phyloP scores from a whole-genome alignment of 2,797 vertebrate genomes.

The Chiroxiphia lanceolata region DNA sequence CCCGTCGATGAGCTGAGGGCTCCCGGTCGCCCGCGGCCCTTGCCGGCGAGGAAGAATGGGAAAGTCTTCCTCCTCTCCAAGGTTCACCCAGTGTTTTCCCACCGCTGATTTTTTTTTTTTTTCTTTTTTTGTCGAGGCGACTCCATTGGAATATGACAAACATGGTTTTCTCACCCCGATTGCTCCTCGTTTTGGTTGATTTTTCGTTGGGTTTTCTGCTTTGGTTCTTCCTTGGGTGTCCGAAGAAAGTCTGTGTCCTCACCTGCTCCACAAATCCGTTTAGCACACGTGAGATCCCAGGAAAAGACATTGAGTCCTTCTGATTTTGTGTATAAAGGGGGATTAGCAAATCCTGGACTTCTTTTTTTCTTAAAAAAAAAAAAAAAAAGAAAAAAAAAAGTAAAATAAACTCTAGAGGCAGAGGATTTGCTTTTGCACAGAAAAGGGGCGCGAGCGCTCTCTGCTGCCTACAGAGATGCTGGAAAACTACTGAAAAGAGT shows the following conservation, averaged over 20 bases:
- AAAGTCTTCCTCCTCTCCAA: background rate
- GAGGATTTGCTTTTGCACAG: conserved; percentile 89
- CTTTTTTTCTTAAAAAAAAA: background rate
- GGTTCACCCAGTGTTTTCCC: background rate
- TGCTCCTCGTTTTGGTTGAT: background rate
- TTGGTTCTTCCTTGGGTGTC: background rate
- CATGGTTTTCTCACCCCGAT: background rate
- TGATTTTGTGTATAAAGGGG: conserved; percentile 18
- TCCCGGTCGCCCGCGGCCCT: background rate
- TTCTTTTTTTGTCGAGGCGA: background rate
- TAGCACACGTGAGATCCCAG: conserved; percentile 56
- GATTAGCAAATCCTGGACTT: conserved; percentile 40
- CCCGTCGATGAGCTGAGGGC: background rate
- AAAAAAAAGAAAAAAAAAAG: background rate
- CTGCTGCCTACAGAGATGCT: conserved; percentile 82
- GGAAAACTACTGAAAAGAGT: conserved; percentile 85
- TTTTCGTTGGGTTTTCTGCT: background rate
- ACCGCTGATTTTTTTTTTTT: background rate
- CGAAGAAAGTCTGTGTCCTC: conserved; percentile 1
- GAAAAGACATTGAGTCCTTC: conserved; percentile 65
- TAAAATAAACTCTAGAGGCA: conserved; percentile 74
- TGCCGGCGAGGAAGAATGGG: background rate
- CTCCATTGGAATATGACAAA: conserved; percentile 27
- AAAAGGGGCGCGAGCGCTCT: conserved; percentile 80
- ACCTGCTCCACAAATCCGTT: background rate